Conservation (phyloP, 1,140 invertebrate species). For the Macrosteles quadrilineatus region DNA sequence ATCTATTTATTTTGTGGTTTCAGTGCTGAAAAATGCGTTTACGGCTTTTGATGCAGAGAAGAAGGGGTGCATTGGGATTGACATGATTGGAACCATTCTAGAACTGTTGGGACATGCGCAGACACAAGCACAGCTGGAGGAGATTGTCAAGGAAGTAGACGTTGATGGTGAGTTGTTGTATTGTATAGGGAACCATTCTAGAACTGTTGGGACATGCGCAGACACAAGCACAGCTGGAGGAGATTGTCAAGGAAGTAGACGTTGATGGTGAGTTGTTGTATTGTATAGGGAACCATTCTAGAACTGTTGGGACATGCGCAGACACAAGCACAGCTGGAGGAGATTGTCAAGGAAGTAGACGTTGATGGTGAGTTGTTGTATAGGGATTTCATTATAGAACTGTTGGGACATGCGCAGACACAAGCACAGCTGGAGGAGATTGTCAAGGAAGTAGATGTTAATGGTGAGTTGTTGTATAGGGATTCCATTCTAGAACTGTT, state of each 20-base stretch:
- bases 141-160: conserved; percentile 68
- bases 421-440: conserved; percentile 66
- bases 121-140: conserved; percentile 64
- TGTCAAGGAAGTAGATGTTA: conserved; percentile 63
- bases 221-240: conserved; percentile 64
- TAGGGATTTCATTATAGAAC: conserved; percentile 74
- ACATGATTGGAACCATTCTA: conserved; percentile 73
- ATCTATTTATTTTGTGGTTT: conserved; percentile 27
- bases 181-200: conserved; percentile 71
- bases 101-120: conserved; percentile 76
- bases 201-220: conserved; percentile 75
- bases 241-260: conserved; percentile 68
- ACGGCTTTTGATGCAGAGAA: conserved; percentile 78
- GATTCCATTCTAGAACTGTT: conserved; percentile 75
- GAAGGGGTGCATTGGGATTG: conserved; percentile 69
- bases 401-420: conserved; percentile 71
- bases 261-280: conserved; percentile 33
- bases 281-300: conserved; percentile 71
- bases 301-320: conserved; percentile 76
- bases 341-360: conserved; percentile 68
- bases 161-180: conserved; percentile 31
- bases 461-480: not conserved
- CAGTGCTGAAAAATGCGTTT: conserved; percentile 75
- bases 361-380: conserved; percentile 31
- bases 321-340: conserved; percentile 64